A percentile compares a stretch with the other conserved stretches of the same genome.
These are phyloP conservation scores for Hippocampus mohnikei DNA, from an alignment of 2,113 vertebrate species.

Conservation along the genomic window DNA sequence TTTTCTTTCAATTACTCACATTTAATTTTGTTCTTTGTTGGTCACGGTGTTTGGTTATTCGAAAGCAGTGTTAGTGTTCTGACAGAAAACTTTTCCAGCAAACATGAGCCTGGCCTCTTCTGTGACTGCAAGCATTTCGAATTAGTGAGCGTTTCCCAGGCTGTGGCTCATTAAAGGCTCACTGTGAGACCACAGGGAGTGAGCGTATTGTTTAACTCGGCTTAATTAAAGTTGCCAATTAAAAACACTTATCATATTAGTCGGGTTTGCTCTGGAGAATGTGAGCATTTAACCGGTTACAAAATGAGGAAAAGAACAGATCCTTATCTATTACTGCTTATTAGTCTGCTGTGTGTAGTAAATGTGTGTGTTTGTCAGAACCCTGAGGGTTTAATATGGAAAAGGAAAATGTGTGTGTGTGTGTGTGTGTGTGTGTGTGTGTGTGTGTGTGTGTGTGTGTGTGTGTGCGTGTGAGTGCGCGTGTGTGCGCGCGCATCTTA, in stretches of 20 bases:
- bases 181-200: slow-evolving; percentile 38
- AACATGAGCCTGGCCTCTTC: slow-evolving; percentile 23
- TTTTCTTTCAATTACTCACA: neutral
- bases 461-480: neutral
- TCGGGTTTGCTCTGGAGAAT: slow-evolving; percentile 50
- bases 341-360: slow-evolving; percentile 32
- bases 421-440: slow-evolving; percentile 1
- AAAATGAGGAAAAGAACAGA: slow-evolving; percentile 51
- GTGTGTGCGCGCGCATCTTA: slow-evolving; percentile 60
- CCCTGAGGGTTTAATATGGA: slow-evolving; percentile 34
- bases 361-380: slow-evolving; percentile 15
- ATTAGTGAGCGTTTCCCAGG: slow-evolving; percentile 42
- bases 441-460: slow-evolving; percentile 43
- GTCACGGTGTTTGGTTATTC: neutral
- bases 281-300: slow-evolving; percentile 46
- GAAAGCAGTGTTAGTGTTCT: slow-evolving; percentile 6
- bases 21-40: neutral
- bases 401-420: slow-evolving; percentile 20
- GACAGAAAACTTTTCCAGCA: slow-evolving; percentile 18
- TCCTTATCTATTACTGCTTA: slow-evolving; percentile 44
- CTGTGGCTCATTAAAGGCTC: slow-evolving; percentile 48
- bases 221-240: slow-evolving; percentile 65
- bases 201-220: slow-evolving; percentile 50
- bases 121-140: slow-evolving; percentile 29
- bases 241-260: slow-evolving; percentile 58